phyloP scores from a whole-genome alignment of 1,140 invertebrate species.

The Mylabris phalerata region DNA sequence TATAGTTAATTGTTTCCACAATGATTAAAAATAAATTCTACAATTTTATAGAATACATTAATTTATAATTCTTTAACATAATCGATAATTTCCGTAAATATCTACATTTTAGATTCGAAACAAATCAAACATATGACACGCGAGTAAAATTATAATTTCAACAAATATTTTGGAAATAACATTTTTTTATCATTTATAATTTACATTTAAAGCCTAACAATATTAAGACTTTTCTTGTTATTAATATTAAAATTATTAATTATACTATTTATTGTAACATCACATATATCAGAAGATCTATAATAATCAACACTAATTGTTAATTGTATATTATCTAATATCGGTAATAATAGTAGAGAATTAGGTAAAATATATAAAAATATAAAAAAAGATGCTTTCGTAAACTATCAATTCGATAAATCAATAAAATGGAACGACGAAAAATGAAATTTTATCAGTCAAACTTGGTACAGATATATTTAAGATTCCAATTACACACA shows the following conservation, averaged over 20 bases:
- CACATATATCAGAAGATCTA: conserved; percentile 25
- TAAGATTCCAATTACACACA: no score
- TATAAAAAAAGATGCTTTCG: not conserved
- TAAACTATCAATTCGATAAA: not conserved
- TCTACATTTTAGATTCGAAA: conserved; percentile 1
- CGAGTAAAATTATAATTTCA: conserved; percentile 3
- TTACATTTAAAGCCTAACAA: conserved; percentile 18
- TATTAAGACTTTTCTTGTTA: conserved; percentile 12
- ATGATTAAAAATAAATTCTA: conserved; percentile 10
- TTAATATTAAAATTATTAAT: conserved; percentile 2
- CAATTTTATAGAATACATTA: conserved; percentile 4
- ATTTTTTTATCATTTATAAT: conserved; percentile 5
- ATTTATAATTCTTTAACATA: not conserved
- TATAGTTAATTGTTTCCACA: conserved; percentile 5
- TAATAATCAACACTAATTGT: conserved; percentile 9
- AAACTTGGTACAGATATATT: no score
- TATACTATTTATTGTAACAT: conserved; percentile 27
- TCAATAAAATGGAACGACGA: not conserved
- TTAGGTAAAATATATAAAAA: conserved; percentile 2
- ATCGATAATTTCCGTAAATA: conserved; percentile 1
- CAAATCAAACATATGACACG: conserved; percentile 10
- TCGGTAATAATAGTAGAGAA: not conserved
- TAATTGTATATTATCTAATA: conserved; percentile 8
- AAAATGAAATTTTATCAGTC: not conserved
- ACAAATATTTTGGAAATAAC: conserved; percentile 2